Evolutionary conservation across 2,888 invertebrate species (phyloP).

Genomic region (Drosophila anomelani): DNA sequence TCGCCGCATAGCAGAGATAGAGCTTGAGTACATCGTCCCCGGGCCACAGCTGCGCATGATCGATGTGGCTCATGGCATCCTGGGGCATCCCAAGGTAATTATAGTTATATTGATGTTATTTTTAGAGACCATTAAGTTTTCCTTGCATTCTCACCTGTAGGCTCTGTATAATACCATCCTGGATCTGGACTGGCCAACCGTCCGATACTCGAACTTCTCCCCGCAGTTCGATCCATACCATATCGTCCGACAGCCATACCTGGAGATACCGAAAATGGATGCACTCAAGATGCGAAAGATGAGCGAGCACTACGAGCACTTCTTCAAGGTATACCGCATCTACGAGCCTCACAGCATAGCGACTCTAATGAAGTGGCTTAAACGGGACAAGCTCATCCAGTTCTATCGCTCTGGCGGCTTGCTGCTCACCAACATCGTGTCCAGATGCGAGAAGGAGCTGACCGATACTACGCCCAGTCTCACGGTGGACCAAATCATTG

Average conservation of each 20-base stretch:
- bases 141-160: background rate
- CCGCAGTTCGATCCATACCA: constrained; percentile 80
- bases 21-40: constrained; percentile 82
- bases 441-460: constrained; percentile 58
- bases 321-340: constrained; percentile 65
- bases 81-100: constrained; percentile 79
- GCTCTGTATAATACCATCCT: constrained; percentile 80
- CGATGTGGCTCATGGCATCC: constrained; percentile 81
- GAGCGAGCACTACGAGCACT: constrained; percentile 68
- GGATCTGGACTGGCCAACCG: constrained; percentile 73
- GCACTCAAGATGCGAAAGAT: constrained; percentile 54
- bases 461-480: constrained; percentile 36
- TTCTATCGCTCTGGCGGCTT: constrained; percentile 69
- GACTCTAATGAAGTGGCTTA: constrained; percentile 71
- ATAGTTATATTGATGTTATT: background rate
- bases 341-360: constrained; percentile 57
- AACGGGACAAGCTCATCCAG: constrained; percentile 63
- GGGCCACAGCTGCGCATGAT: constrained; percentile 79
- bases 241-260: constrained; percentile 75
- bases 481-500: constrained; percentile 51
- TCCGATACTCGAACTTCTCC: constrained; percentile 73
- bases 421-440: constrained; percentile 59
- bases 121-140: background rate
- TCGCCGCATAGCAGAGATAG: constrained; percentile 77
- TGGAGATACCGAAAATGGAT: constrained; percentile 71